Conservation (phyloP, 2,888 invertebrate genomes). For the Venustoraphidia nigricollis region DNA sequence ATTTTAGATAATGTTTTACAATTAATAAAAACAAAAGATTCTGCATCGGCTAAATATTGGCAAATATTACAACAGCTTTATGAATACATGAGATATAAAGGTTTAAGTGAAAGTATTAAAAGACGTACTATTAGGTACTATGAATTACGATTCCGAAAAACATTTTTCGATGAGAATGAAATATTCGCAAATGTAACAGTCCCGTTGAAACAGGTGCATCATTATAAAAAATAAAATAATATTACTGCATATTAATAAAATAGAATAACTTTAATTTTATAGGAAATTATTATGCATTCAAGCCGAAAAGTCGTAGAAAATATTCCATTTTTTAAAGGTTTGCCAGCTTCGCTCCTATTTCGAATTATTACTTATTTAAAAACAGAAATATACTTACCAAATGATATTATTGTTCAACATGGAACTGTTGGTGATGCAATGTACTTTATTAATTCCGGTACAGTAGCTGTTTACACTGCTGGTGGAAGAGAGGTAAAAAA, state of each 20-base stretch:
- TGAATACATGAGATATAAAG: too few relatives aligned
- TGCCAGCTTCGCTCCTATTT: constrained; percentile 23
- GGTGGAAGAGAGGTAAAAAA: constrained; percentile 23
- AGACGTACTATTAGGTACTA: too few relatives aligned
- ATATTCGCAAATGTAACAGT: too few relatives aligned
- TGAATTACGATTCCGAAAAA: too few relatives aligned
- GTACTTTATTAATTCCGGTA: constrained; percentile 27
- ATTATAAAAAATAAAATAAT: neutral
- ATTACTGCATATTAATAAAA: neutral
- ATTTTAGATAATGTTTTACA: constrained; percentile 23
- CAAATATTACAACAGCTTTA: too few relatives aligned
- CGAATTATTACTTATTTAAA: constrained; percentile 17
- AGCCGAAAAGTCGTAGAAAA: constrained; percentile 33
- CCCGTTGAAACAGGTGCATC: too few relatives aligned
- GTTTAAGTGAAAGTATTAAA: too few relatives aligned
- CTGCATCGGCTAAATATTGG: neutral
- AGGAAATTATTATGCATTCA: constrained; percentile 32
- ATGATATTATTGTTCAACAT: constrained; percentile 25
- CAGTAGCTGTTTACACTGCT: constrained; percentile 27
- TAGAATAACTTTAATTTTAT: neutral
- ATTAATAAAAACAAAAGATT: constrained; percentile 21
- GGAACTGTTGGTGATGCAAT: constrained; percentile 23
- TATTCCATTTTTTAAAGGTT: constrained; percentile 29
- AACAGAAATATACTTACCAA: constrained; percentile 24
- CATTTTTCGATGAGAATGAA: too few relatives aligned